Evolutionary conservation across 1,140 invertebrate genomes (phyloP).

Genomic region (Arion vulgaris): DNA sequence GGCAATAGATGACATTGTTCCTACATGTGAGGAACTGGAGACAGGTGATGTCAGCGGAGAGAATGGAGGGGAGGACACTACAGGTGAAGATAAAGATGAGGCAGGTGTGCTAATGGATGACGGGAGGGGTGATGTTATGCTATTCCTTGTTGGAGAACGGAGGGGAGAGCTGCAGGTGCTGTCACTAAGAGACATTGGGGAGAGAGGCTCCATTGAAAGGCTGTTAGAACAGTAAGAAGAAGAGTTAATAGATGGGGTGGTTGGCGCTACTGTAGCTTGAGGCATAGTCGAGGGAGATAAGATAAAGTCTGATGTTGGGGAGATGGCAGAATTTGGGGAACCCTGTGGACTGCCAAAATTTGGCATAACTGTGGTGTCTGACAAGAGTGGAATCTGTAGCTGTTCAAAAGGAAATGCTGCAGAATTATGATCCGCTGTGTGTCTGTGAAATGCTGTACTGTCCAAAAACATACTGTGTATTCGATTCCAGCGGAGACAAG

Average conservation of each 20-base stretch:
- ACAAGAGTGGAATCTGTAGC: background rate
- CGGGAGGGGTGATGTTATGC: constrained; percentile 28
- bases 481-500: constrained; percentile 41
- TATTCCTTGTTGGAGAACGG: constrained; percentile 21
- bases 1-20: constrained; percentile 21
- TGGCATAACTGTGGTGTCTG: background rate
- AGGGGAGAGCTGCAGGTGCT: constrained; percentile 40
- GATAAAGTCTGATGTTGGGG: background rate
- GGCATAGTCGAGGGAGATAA: constrained; percentile 27
- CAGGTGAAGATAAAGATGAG: constrained; percentile 7
- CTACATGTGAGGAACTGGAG: constrained; percentile 33
- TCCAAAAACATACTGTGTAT: background rate
- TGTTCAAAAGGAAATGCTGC: background rate
- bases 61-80: constrained; percentile 24
- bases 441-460: background rate
- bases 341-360: background rate
- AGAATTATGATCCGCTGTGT: background rate
- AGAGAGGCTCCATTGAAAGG: constrained; percentile 39
- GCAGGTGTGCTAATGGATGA: constrained; percentile 33
- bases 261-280: constrained; percentile 28
- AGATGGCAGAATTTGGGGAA: background rate
- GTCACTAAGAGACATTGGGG: constrained; percentile 49
- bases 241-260: background rate
- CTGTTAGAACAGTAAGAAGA: constrained; percentile 5
- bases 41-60: constrained; percentile 24